phyloP scores from a whole-genome alignment of 2,797 vertebrate genomes.

The Florisuga fusca region DNA sequence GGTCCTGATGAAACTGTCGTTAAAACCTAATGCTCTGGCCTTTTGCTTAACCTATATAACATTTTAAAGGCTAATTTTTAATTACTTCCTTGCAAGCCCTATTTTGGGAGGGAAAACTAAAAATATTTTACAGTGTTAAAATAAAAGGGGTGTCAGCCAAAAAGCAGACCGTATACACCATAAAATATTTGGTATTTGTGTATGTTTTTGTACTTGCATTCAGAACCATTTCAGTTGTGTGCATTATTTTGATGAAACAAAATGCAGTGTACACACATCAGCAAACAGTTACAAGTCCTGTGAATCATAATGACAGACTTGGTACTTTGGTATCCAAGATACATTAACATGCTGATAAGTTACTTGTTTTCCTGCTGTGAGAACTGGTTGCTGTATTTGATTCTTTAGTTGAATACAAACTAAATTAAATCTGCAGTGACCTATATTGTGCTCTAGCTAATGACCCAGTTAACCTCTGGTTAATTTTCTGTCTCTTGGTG shows the following conservation, averaged over 20 bases:
- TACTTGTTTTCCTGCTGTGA: slow-evolving; percentile 78
- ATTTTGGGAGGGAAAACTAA: not conserved
- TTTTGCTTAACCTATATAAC: not conserved
- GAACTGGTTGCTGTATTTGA: slow-evolving; percentile 75
- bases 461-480: slow-evolving; percentile 80
- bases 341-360: slow-evolving; percentile 69
- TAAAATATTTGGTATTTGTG: slow-evolving; percentile 4
- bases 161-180: not conserved
- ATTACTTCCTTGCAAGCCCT: not conserved
- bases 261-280: not conserved
- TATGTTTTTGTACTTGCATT: not conserved
- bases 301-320: slow-evolving; percentile 53
- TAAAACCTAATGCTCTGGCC: not conserved
- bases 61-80: not conserved
- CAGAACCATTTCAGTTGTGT: not conserved
- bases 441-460: slow-evolving; percentile 76
- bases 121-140: not conserved
- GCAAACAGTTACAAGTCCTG: slow-evolving; percentile 9
- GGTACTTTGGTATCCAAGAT: slow-evolving; percentile 76
- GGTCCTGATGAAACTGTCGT: not conserved
- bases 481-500: slow-evolving; percentile 76
- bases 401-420: slow-evolving; percentile 72
- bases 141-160: not conserved
- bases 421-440: slow-evolving; percentile 77
- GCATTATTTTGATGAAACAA: not conserved